Conservation (phyloP, 1,140 invertebrate genomes). For the Bombus confusus region DNA sequence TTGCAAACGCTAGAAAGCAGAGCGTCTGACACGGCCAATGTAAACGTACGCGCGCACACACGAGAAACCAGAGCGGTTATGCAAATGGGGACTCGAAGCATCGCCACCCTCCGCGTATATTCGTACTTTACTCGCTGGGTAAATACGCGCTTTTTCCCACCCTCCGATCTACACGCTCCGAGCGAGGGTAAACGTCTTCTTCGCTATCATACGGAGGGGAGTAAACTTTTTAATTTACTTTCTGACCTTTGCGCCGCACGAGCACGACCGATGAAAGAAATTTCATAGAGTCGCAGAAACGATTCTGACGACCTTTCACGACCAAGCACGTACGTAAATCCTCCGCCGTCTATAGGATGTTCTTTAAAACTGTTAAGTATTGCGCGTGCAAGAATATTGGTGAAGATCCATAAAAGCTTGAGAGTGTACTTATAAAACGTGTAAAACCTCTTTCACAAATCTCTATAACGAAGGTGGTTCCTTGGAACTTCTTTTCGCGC, state of each 20-base stretch:
- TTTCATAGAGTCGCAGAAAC: background rate
- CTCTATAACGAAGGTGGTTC: background rate
- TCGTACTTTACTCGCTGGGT: conserved; percentile 15
- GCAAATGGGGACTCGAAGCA: conserved; percentile 32
- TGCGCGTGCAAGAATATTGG: background rate
- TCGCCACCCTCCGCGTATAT: background rate
- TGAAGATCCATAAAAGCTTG: background rate
- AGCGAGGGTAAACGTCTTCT: conserved; percentile 35
- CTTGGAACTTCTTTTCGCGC: background rate
- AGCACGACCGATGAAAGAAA: conserved; percentile 1
- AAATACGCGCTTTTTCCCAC: conserved; percentile 48
- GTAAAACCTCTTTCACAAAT: background rate
- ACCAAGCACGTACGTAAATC: background rate
- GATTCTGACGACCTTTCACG: background rate
- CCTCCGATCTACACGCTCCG: background rate
- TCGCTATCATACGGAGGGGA: background rate
- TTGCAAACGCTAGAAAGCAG: background rate
- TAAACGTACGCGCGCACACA: background rate
- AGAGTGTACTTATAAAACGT: background rate
- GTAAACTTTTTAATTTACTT: conserved; percentile 54
- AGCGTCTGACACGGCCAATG: background rate
- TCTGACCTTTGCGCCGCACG: background rate
- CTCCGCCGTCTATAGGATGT: background rate
- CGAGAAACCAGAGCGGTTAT: conserved; percentile 28
- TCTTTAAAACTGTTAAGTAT: background rate